Evolutionary conservation across 1,140 invertebrate genomes (phyloP).

Genomic region (Bicyclus anynana): DNA sequence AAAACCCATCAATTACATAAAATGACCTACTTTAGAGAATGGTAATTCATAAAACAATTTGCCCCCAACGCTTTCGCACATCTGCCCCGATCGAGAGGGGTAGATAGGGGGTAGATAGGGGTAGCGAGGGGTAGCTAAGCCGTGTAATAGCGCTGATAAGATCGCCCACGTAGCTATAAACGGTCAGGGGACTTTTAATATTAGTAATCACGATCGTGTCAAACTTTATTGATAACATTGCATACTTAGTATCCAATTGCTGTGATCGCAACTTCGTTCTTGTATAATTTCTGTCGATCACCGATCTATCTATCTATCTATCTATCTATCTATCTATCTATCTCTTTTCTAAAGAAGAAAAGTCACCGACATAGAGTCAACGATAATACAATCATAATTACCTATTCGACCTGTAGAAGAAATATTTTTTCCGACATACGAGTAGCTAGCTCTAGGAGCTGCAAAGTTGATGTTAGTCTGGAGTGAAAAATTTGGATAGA

Average conservation of each 20-base stretch:
- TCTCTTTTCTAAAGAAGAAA: too few relatives aligned
- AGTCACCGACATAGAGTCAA: too few relatives aligned
- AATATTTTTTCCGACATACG: too few relatives aligned
- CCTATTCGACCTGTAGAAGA: too few relatives aligned
- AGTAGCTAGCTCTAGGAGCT: too few relatives aligned
- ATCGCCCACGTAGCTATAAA: conserved; percentile 21
- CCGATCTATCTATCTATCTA: not conserved
- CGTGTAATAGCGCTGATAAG: conserved; percentile 33
- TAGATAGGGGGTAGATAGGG: not conserved
- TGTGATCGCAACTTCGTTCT: too few relatives aligned
- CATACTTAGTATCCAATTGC: not conserved
- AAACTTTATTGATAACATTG: not conserved
- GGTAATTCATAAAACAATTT: conserved; percentile 1
- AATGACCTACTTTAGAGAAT: conserved; percentile 1
- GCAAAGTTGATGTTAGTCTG: too few relatives aligned
- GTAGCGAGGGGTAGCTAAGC: conserved; percentile 21
- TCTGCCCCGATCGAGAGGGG: conserved; percentile 27
- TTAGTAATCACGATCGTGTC: conserved; percentile 2
- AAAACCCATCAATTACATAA: conserved; percentile 1
- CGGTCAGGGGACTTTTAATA: conserved; percentile 2
- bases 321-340: not conserved
- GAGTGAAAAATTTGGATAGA: too few relatives aligned
- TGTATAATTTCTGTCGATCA: too few relatives aligned
- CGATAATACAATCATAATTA: too few relatives aligned
- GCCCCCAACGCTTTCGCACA: conserved; percentile 4